Conservation (phyloP, 2,113 vertebrate species). For the Eolophus roseicapilla region DNA sequence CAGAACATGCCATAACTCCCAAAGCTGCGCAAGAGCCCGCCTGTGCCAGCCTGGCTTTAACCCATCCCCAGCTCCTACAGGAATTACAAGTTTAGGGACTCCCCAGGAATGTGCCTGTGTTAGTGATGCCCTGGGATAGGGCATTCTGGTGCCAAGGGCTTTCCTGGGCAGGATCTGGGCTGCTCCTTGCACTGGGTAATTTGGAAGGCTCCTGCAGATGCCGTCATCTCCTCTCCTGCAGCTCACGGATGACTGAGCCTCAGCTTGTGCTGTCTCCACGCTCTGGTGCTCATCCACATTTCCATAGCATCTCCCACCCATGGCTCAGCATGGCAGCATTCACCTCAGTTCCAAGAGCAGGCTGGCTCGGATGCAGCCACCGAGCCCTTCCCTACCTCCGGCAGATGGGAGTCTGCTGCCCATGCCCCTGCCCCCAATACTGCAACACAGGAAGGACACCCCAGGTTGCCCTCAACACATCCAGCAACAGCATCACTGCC, state of each 20-base stretch:
- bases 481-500: background rate
- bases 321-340: background rate
- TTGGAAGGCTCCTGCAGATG: background rate
- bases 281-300: background rate
- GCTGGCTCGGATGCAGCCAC: background rate
- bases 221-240: fast-evolving
- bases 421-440: background rate
- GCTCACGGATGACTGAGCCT: background rate
- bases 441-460: fast-evolving
- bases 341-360: background rate
- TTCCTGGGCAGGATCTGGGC: fast-evolving
- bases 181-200: background rate
- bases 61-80: fast-evolving
- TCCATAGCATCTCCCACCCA: background rate
- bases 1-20: background rate
- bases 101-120: fast-evolving
- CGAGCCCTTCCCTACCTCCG: background rate
- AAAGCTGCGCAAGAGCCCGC: fast-evolving
- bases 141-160: background rate
- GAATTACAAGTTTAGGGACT: background rate
- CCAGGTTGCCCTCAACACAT: background rate
- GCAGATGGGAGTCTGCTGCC: background rate
- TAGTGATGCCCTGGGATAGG: fast-evolving
- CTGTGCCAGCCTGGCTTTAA: too few relatives aligned
- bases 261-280: background rate